Evolutionary conservation across 2,888 invertebrate species (phyloP).

Genomic region (Anodontia alba): DNA sequence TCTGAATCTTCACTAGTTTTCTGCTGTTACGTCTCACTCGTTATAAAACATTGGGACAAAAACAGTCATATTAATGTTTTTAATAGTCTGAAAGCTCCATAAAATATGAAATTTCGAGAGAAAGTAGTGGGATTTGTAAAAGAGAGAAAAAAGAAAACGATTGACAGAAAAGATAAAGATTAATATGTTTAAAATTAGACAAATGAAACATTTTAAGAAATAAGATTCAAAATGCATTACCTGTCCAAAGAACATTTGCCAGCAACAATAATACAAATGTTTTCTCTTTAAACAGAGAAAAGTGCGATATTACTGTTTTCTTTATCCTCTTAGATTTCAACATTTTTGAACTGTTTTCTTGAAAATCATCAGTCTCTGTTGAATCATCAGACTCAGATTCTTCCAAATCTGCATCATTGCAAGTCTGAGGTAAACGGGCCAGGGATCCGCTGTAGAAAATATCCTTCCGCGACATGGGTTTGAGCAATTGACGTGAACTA

Average conservation of each 20-base stretch:
- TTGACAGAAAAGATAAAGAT: too few relatives aligned
- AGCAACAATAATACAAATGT: conserved; percentile 68
- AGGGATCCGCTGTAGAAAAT: conserved; percentile 94
- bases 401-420: not conserved
- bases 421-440: conserved; percentile 85
- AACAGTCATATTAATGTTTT: too few relatives aligned
- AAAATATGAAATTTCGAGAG: too few relatives aligned
- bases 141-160: too few relatives aligned
- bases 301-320: conserved; percentile 21
- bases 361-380: not conserved
- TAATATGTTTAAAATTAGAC: too few relatives aligned
- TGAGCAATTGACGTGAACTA: conserved; percentile 20
- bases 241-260: conserved; percentile 76
- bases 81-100: too few relatives aligned
- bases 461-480: conserved; percentile 94
- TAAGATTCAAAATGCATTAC: conserved; percentile 60
- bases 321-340: not conserved
- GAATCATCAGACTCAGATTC: not conserved
- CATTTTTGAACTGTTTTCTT: conserved; percentile 10
- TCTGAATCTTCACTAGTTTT: too few relatives aligned
- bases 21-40: too few relatives aligned
- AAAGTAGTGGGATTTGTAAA: too few relatives aligned
- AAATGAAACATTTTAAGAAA: too few relatives aligned
- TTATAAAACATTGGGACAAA: too few relatives aligned
- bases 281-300: conserved; percentile 64